These are phyloP conservation scores for Isoperla grammatica DNA, from an alignment of 2,888 invertebrate genomes.

Conservation along the genomic window DNA sequence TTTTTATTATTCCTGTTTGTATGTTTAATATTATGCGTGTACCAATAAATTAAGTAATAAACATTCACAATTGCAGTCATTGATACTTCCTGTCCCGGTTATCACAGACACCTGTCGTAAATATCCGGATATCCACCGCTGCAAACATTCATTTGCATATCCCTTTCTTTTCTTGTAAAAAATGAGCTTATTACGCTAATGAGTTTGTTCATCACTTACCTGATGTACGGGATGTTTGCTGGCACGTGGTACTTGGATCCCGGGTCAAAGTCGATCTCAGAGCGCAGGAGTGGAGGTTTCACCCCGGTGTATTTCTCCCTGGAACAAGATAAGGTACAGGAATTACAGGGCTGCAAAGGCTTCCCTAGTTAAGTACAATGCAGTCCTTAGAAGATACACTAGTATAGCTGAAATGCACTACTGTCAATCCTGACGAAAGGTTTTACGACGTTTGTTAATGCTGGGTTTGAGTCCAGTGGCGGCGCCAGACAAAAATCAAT, in stretches of 20 bases:
- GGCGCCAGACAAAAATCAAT: too few species aligned
- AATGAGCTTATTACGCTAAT: background rate
- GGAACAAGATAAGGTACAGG: slow-evolving; percentile 35
- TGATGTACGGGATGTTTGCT: slow-evolving; percentile 82
- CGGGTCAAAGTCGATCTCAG: slow-evolving; percentile 85
- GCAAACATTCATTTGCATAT: too few species aligned
- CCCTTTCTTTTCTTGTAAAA: too few species aligned
- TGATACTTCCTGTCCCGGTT: too few species aligned
- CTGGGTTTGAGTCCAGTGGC: too few species aligned
- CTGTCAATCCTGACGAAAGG: too few species aligned
- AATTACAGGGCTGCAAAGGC: background rate
- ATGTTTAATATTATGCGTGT: slow-evolving; percentile 6
- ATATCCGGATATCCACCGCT: too few species aligned
- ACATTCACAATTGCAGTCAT: background rate
- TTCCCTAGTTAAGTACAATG: too few species aligned
- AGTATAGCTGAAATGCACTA: too few species aligned
- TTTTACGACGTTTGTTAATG: too few species aligned
- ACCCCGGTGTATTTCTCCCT: slow-evolving; percentile 81
- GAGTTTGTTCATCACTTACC: slow-evolving; percentile 56
- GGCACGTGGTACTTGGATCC: slow-evolving; percentile 91
- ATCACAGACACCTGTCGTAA: too few species aligned
- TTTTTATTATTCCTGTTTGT: slow-evolving; percentile 14
- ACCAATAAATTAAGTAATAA: slow-evolving; percentile 17
- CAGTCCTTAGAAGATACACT: too few species aligned
- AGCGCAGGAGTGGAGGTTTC: slow-evolving; percentile 77